A percentile compares a stretch with the other conserved stretches of the same genome.
Conservation (phyloP, 2,888 invertebrate species). For the Idaea dimidiata region DNA sequence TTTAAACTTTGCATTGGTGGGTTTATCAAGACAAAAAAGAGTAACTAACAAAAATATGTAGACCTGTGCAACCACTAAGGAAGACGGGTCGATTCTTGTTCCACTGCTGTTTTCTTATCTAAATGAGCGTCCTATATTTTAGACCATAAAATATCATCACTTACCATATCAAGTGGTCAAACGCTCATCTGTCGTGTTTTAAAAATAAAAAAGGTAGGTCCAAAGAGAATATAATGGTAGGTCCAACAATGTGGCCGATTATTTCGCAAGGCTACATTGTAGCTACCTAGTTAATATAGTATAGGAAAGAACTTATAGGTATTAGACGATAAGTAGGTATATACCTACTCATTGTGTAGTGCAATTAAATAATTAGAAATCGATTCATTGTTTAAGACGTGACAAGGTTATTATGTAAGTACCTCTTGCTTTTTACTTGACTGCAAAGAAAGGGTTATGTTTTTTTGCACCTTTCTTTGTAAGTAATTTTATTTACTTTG, state of each 20-base stretch:
- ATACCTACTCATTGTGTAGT: background rate
- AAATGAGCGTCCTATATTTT: background rate
- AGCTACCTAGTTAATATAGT: background rate
- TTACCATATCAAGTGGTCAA: background rate
- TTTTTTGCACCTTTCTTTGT: no score
- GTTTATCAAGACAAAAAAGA: no score
- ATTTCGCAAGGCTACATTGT: background rate
- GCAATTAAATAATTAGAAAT: slow-evolving; percentile 4
- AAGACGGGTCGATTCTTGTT: background rate
- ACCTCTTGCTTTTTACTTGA: no score
- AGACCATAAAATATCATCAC: background rate
- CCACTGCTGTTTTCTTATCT: no score
- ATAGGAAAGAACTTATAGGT: background rate
- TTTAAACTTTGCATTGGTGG: no score
- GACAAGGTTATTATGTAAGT: background rate
- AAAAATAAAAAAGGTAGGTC: background rate
- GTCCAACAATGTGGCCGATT: background rate
- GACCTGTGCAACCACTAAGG: no score
- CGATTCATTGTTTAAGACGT: slow-evolving; percentile 5
- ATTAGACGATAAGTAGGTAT: background rate
- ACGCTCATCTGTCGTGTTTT: background rate
- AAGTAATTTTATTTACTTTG: no score
- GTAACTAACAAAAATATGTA: no score
- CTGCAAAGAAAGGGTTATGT: background rate
- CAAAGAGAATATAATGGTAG: slow-evolving; percentile 10